These are phyloP conservation scores for Apodemus agrarius DNA, from an alignment of 2,797 vertebrate species.

Conservation along the genomic window DNA sequence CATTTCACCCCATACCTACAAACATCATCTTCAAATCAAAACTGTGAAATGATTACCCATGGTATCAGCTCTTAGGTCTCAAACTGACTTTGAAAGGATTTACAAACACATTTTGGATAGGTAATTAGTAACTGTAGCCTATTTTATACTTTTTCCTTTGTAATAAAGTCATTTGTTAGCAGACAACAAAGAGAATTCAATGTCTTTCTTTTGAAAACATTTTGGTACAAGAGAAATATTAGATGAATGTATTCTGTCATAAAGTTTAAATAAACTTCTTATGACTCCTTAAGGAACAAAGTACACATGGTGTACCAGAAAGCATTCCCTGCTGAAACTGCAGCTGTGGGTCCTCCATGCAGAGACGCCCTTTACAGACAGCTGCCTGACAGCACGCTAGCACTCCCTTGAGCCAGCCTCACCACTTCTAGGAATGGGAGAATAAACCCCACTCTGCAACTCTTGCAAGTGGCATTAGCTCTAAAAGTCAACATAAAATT, in stretches of 20 bases:
- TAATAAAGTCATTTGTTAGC: constrained; percentile 19
- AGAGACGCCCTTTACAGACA: not conserved
- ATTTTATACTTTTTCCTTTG: constrained; percentile 1
- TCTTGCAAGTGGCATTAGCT: not conserved
- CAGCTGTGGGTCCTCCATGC: not conserved
- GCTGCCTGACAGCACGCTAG: not conserved
- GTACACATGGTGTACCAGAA: not conserved
- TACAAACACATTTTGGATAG: constrained; percentile 9
- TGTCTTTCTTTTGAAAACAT: constrained; percentile 56
- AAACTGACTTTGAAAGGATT: constrained; percentile 25
- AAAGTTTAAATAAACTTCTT: constrained; percentile 38
- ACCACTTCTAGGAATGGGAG: not conserved
- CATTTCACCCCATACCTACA: not conserved
- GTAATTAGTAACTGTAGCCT: constrained; percentile 22
- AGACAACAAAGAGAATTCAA: constrained; percentile 26
- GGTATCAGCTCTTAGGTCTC: constrained; percentile 4
- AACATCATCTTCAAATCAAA: constrained; percentile 17
- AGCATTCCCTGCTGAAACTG: not conserved
- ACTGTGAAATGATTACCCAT: not conserved
- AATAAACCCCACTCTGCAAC: not conserved
- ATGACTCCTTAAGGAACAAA: constrained; percentile 15
- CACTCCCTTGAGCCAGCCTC: not conserved
- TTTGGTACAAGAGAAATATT: constrained; percentile 41
- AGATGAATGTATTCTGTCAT: constrained; percentile 19
- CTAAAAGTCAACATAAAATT: not conserved